Percentiles rank a stretch among this genome's conserved stretches.
These are phyloP conservation scores for Ligdia adustata DNA, from an alignment of 2,888 invertebrate species.

Conservation along the genomic window DNA sequence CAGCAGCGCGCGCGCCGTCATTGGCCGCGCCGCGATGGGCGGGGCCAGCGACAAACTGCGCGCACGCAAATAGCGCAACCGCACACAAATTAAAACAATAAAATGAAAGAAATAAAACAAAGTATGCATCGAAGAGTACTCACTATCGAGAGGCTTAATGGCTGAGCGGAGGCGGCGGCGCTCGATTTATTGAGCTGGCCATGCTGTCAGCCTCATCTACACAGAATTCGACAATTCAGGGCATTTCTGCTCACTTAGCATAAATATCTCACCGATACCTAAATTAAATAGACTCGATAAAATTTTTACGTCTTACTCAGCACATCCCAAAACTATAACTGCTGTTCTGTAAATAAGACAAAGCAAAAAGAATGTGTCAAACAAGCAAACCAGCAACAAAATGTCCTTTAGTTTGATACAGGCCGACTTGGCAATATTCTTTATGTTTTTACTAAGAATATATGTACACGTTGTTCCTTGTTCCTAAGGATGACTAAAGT, in stretches of 20 bases:
- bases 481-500: too few relatives aligned
- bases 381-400: too few relatives aligned
- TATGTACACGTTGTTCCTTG: too few relatives aligned
- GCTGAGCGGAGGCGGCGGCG: conserved; percentile 70
- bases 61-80: conserved; percentile 83
- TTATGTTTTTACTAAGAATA: too few relatives aligned
- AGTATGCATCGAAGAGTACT: conserved; percentile 72
- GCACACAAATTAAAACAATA: conserved; percentile 84
- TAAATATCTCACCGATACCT: conserved; percentile 10
- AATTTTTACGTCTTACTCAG: too few relatives aligned
- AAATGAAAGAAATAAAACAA: conserved; percentile 83
- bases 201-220: conserved; percentile 42
- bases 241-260: conserved; percentile 27
- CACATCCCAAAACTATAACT: too few relatives aligned
- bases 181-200: conserved; percentile 69
- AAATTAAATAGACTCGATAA: too few relatives aligned
- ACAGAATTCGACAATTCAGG: conserved; percentile 49
- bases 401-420: too few relatives aligned
- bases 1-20: conserved; percentile 59
- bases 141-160: conserved; percentile 78
- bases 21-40: conserved; percentile 72
- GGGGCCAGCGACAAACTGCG: conserved; percentile 78
- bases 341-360: too few relatives aligned
- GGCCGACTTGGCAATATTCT: too few relatives aligned
- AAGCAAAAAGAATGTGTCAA: too few relatives aligned